Evolutionary conservation across 2,113 vertebrate species (phyloP), one percentile per base, ranked within the genome.

Genomic region (Pedionomus torquatus): DNA sequence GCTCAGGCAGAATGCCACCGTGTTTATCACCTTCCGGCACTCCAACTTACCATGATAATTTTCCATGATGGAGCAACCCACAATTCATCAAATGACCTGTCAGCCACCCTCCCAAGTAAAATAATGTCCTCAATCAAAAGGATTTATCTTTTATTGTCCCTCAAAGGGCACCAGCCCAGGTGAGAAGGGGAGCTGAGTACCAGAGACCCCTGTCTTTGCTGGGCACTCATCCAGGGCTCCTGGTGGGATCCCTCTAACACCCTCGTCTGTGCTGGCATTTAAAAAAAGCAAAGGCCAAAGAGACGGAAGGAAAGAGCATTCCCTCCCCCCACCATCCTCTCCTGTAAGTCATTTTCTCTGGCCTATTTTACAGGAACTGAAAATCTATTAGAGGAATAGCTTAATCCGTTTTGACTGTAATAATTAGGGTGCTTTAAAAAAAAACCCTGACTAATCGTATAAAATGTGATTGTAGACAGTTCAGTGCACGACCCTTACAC

Each of bases 331-430:
- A 19, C 18, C 46, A 0, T 48, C 77, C 44, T 31, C 57, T 89
- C 89, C 89, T 0, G 1, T 33, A 95, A 91, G 89, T 87, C 31
- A 83, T 95, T 92, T 92, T 96, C 72, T 65, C 81, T 94, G 92
- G 77, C 95, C 95, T 95, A 89, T 94, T 96, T 97, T 97, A 84
- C 87, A 95, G 93, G 95, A 97, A 95, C 94, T 70, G 94, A 69
- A 96, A 96, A 97, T 96, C 93, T 97, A 96, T 96, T 95, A 95
- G 89, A 96, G 95, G 88, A 80, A 95, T 39, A 90, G 95, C 91
- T 95, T 97, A 97, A 97, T 96, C 95, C 87, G 4, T 87, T 96
- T 97, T 94, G 97, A 93, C 94, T 92, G 89, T 87, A 95, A 97
- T 96, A 97, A 96, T 97, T 97, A 92, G 95, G 83, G 77, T 74